Base-by-base conservation (phyloP, 2,113 vertebrate species). In the Choloepus hoffmanni region DNA sequence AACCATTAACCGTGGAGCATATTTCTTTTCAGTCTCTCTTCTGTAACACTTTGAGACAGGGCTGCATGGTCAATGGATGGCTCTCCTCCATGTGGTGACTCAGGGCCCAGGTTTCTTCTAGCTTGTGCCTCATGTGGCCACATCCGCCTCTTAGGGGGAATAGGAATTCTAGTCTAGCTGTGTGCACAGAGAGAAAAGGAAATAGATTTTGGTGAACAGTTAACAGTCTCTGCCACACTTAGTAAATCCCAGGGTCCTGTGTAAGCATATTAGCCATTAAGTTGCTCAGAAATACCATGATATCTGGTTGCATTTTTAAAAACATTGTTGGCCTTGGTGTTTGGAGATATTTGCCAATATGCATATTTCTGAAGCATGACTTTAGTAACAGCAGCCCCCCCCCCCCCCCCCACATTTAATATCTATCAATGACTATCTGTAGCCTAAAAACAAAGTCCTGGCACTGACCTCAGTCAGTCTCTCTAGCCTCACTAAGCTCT, bases 231-330 rank as follows among this genome's bases (percentile, higher is more conserved):
- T 55, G 24, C 77, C 53, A 62, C 24, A 43, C 43, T 50, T 36
- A 67, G 26, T 93, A 85, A 70, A 36, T n/a, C 30, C 28, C 78
- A 67, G 21, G 85, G 40, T 53, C 15, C 1, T 90, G 92, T 82
- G 50, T 3, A 86, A 70, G 21, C 83, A 19, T 40, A 9, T 85
- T 67, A 82, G 55, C 68, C 43, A 81, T 28, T 83, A 65, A 78
- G 55, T 93, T 91, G 33, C 83, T 90, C 33, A 78, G 53, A 62
- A 88, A 73, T 78, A 18, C 1, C 65, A 55, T 48, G 28, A 43
- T 85, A 6, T 55, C 65, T 91, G 65, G 5, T 63, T 85, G 82
- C 62, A 72, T 36, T 68, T 91, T 90, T 81, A 19, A 72, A 94
- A 43, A 55, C 11, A 33, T 65, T 19, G 5, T 24, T 43, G 55